Percentiles rank a stretch among this genome's conserved stretches.
These are phyloP conservation scores for Pollachius pollachius DNA, from an alignment of 2,113 vertebrate genomes.

Conservation along the genomic window DNA sequence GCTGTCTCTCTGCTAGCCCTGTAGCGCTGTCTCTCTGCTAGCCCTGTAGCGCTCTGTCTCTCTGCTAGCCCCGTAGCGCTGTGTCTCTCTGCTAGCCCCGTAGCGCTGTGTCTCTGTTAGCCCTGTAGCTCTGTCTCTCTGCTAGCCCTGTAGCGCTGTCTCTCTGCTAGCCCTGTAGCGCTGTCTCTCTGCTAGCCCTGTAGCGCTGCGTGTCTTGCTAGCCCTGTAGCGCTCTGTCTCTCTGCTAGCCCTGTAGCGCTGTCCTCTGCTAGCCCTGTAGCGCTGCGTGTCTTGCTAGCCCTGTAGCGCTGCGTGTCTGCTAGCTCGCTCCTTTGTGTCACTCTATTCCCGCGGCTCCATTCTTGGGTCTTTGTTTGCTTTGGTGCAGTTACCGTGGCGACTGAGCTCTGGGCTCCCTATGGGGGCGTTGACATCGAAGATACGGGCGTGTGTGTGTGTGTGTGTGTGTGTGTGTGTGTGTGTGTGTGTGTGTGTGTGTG, in stretches of 20 bases:
- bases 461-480: constrained; percentile 13
- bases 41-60: too few relatives aligned
- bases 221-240: constrained; percentile 31
- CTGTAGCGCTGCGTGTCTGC: constrained; percentile 61
- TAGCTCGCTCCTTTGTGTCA: constrained; percentile 71
- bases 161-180: too few relatives aligned
- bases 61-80: too few relatives aligned
- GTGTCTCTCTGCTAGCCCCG: too few relatives aligned
- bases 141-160: too few relatives aligned
- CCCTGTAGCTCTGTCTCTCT: too few relatives aligned
- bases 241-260: constrained; percentile 51
- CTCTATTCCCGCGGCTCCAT: constrained; percentile 62
- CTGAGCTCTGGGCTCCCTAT: constrained; percentile 68
- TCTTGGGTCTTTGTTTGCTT: constrained; percentile 78
- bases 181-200: too few relatives aligned
- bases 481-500: constrained; percentile 13
- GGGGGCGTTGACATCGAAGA: constrained; percentile 28
- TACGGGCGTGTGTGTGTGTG: constrained; percentile 9
- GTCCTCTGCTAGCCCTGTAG: constrained; percentile 32
- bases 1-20: too few relatives aligned
- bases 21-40: too few relatives aligned
- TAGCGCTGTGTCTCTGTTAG: too few relatives aligned
- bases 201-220: too few relatives aligned
- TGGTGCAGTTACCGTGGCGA: constrained; percentile 75
- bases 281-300: constrained; percentile 19